phyloP scores from a whole-genome alignment of 2,888 invertebrate species.

The Cheilosia vernalis region DNA sequence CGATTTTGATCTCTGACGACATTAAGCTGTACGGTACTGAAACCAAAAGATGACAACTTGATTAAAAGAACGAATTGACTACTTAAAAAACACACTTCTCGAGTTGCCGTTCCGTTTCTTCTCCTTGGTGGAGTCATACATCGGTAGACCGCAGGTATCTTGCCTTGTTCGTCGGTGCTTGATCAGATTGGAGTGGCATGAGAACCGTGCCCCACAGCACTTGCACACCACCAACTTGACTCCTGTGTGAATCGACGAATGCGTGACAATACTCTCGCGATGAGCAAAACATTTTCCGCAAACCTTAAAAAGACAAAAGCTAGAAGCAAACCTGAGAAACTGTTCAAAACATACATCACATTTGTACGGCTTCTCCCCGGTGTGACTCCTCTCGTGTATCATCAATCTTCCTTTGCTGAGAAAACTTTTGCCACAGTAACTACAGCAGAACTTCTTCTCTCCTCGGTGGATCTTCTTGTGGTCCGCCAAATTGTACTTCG shows the following conservation, averaged over 20 bases:
- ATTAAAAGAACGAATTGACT: not conserved
- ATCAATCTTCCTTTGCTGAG: slow-evolving; percentile 79
- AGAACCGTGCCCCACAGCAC: slow-evolving; percentile 84
- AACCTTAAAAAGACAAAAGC: slow-evolving; percentile 75
- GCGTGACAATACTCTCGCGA: slow-evolving; percentile 84
- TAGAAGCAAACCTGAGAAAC: not conserved
- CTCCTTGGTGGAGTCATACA: slow-evolving; percentile 78
- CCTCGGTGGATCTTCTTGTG: slow-evolving; percentile 80
- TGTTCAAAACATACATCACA: slow-evolving; percentile 79
- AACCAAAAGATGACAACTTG: not conserved
- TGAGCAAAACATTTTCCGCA: slow-evolving; percentile 84
- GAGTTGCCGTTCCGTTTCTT: slow-evolving; percentile 76
- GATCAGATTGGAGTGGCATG: slow-evolving; percentile 84
- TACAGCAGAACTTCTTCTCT: slow-evolving; percentile 80
- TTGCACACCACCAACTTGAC: slow-evolving; percentile 82
- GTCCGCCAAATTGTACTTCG: slow-evolving; percentile 79
- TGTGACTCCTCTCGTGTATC: slow-evolving; percentile 80
- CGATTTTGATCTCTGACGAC: slow-evolving; percentile 79
- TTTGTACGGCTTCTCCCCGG: slow-evolving; percentile 80
- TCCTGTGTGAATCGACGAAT: slow-evolving; percentile 83
- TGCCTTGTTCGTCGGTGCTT: slow-evolving; percentile 84
- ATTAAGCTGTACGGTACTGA: slow-evolving; percentile 78
- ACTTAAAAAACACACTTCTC: slow-evolving; percentile 76
- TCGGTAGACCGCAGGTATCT: slow-evolving; percentile 82
- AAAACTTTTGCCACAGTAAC: slow-evolving; percentile 80